Evolutionary conservation across 2,888 invertebrate species (phyloP).

Genomic region (Oscheius sp.): DNA sequence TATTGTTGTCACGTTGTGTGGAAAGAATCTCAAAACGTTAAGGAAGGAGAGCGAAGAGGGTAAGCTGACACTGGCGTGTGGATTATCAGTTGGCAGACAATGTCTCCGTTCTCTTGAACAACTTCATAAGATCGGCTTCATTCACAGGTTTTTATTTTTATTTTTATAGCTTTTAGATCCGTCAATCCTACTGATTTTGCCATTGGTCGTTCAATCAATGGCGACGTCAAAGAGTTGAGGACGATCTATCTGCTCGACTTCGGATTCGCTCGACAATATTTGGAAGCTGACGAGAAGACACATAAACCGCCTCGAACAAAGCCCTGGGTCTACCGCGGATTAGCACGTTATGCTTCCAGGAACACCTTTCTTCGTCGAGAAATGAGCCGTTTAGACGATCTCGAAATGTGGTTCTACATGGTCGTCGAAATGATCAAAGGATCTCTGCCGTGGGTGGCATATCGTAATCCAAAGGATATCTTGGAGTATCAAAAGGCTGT

Average conservation of each 20-base stretch:
- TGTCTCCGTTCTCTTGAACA: constrained; percentile 50
- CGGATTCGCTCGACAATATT: constrained; percentile 46
- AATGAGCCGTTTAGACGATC: constrained; percentile 47
- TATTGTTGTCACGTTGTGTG: constrained; percentile 50
- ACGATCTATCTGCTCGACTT: constrained; percentile 49
- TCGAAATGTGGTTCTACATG: constrained; percentile 56
- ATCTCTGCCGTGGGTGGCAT: constrained; percentile 50
- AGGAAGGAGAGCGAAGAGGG: constrained; percentile 43
- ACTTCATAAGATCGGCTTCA: constrained; percentile 39
- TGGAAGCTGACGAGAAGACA: constrained; percentile 38
- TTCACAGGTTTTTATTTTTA: constrained; percentile 20
- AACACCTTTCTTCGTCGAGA: constrained; percentile 38
- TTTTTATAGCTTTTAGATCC: constrained; percentile 47
- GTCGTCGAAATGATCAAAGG: constrained; percentile 50
- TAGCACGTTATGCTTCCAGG: constrained; percentile 43
- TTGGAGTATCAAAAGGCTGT: constrained; percentile 45
- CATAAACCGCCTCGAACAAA: constrained; percentile 43
- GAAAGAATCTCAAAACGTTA: constrained; percentile 41
- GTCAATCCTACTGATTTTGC: constrained; percentile 49
- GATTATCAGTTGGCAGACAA: constrained; percentile 46
- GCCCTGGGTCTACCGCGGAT: constrained; percentile 50
- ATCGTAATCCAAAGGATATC: constrained; percentile 44
- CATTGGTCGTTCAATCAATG: constrained; percentile 36
- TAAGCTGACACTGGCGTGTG: constrained; percentile 45
- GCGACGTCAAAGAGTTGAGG: constrained; percentile 34